Evolutionary conservation across 2,888 invertebrate genomes (phyloP).

Genomic region (Drosophila anomalata): DNA sequence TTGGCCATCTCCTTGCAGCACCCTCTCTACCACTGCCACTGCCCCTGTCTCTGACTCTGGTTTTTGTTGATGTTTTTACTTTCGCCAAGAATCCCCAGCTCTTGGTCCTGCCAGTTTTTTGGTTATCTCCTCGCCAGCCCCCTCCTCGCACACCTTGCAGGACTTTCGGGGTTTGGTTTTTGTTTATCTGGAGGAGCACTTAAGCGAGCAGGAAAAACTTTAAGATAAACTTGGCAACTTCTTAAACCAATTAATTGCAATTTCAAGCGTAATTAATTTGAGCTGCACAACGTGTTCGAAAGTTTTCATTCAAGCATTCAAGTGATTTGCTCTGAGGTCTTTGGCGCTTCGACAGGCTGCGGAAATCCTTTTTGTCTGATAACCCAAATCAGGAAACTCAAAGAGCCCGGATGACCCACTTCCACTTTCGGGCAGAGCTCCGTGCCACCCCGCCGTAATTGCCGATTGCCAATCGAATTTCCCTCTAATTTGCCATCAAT

Average conservation of each 20-base stretch:
- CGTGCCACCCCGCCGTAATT: conserved; percentile 15
- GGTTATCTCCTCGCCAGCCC: conserved; percentile 63
- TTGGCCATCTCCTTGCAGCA: conserved; percentile 34
- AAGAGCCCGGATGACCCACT: conserved; percentile 24
- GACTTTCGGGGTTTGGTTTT: conserved; percentile 52
- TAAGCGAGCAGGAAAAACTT: conserved; percentile 66
- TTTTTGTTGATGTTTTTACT: conserved; percentile 68
- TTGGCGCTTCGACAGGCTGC: not conserved
- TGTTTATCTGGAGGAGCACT: conserved; percentile 73
- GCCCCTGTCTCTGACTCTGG: not conserved
- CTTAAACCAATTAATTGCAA: conserved; percentile 77
- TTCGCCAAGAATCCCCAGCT: conserved; percentile 57
- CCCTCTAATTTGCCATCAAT: conserved; percentile 50
- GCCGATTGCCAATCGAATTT: conserved; percentile 48
- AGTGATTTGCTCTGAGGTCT: conserved; percentile 32
- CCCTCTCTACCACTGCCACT: conserved; percentile 4
- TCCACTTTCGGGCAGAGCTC: conserved; percentile 22
- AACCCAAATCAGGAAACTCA: conserved; percentile 1
- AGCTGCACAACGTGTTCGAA: conserved; percentile 73
- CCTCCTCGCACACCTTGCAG: conserved; percentile 16
- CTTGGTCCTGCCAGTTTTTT: conserved; percentile 44
- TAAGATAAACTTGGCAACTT: conserved; percentile 76
- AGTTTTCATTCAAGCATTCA: conserved; percentile 17
- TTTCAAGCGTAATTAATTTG: conserved; percentile 78
- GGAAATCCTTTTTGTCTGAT: not conserved